Base-by-base conservation (phyloP, 2,113 vertebrate genomes). In the Pundamilia nyererei region DNA sequence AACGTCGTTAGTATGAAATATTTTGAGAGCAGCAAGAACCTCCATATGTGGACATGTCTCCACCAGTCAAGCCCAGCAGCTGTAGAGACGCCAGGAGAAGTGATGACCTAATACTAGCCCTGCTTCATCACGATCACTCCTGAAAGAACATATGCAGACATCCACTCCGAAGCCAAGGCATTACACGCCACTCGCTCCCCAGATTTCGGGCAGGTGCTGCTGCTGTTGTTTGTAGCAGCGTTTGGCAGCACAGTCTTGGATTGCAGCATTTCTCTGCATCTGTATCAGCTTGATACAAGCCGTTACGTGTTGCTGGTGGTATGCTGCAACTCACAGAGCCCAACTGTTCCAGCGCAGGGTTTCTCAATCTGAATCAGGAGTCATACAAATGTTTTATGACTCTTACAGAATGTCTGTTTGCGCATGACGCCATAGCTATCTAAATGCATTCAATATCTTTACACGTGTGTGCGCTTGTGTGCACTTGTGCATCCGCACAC, bases 1-100 rank as follows among this genome's bases (percentile, higher is more conserved):
- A 88, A 33, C 45, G 31, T 40, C 53, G 82, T 55, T 86, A 54
- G 49, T 56, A 58, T 83, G 55, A 92, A 93, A 90, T 80, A 86
- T 86, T 89, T 77, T 79, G 75, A 21, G 87, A 89, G 87, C 83
- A 65, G 53, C 77, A 70, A 94, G 91, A 92, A 94, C 94, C 89
- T 95, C 94, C 93, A 94, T 94, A 95, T 95, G 91, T 90, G 93
- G 93, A 94, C 89, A 95, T 94, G 86, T 94, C 92, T 94, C 88
- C 91, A 94, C 90, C 89, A 92, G 90, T 92, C 88, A 82, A 88
- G 81, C 87, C 83, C 83, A 91, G 90, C 92, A 92, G 93, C 93
- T 93, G 91, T 79, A 85, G 89, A 93, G 92, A 93, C 65, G 87
- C 94, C 92, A 93, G 91, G 79, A 93, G 82, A 90, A 75, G 72